Evolutionary conservation across 2,797 vertebrate species (phyloP).

Genomic region (Coregonus suidteri): DNA sequence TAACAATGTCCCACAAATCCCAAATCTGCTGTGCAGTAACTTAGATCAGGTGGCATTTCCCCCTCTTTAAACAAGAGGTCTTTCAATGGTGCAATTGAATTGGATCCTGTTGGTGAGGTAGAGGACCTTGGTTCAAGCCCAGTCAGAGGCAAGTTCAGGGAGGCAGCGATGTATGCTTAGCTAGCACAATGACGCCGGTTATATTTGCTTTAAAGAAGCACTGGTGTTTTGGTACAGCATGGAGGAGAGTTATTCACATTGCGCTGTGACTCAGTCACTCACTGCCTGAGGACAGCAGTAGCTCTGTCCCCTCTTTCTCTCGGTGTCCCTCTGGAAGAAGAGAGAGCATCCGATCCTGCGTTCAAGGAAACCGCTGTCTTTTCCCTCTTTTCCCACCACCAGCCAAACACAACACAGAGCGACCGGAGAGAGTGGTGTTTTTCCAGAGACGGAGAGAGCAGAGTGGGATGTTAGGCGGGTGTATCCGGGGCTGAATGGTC

Average conservation of each 20-base stretch:
- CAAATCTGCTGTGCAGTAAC: background rate
- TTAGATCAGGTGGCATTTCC: background rate
- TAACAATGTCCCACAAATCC: background rate
- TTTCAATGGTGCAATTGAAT: no score
- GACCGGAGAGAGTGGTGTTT: background rate
- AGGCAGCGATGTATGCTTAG: no score
- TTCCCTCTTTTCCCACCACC: constrained; percentile 21
- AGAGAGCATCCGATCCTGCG: background rate
- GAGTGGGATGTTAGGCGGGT: constrained; percentile 18
- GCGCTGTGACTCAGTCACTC: background rate
- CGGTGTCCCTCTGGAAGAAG: constrained; percentile 23
- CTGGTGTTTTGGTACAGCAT: background rate
- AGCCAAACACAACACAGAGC: constrained; percentile 2
- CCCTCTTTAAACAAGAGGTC: background rate
- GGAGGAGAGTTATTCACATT: background rate
- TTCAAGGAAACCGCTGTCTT: background rate
- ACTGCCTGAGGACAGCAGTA: background rate
- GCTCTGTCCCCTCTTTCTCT: constrained; percentile 9
- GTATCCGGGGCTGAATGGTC: constrained; percentile 29
- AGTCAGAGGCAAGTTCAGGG: no score
- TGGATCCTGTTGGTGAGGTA: no score
- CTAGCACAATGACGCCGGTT: no score
- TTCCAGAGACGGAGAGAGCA: background rate
- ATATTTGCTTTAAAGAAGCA: background rate
- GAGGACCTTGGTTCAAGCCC: no score